These are phyloP conservation scores for Cydia fagiglandana DNA, from an alignment of 1,140 invertebrate genomes.

Conservation along the genomic window DNA sequence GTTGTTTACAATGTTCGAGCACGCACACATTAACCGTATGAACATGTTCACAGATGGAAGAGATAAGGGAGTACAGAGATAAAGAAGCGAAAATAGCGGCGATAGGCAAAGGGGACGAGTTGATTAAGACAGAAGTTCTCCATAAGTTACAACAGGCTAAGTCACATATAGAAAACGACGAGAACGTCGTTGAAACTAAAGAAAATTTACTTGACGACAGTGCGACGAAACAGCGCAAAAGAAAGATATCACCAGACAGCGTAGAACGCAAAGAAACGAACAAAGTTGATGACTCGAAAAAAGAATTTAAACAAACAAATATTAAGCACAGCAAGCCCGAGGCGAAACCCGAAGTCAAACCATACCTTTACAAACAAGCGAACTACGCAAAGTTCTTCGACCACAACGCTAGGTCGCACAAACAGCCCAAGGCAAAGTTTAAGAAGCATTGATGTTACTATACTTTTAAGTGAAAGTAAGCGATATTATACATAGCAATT, in stretches of 20 bases:
- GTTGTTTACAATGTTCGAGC: background rate
- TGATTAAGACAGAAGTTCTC: constrained; percentile 60
- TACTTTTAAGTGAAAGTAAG: constrained; percentile 47
- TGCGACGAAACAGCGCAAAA: constrained; percentile 44
- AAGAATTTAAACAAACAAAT: constrained; percentile 35
- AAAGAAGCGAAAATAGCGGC: constrained; percentile 63
- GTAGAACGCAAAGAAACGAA: constrained; percentile 35
- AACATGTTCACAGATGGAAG: constrained; percentile 51
- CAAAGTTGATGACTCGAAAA: constrained; percentile 34
- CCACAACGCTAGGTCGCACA: constrained; percentile 45
- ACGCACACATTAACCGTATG: background rate
- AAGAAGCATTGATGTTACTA: constrained; percentile 48
- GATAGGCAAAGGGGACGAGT: constrained; percentile 57
- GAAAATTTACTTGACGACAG: constrained; percentile 29
- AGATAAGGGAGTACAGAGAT: constrained; percentile 57
- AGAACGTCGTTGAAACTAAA: constrained; percentile 24
- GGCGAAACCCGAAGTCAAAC: constrained; percentile 40
- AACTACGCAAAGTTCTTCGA: constrained; percentile 60
- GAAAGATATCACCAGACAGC: constrained; percentile 53
- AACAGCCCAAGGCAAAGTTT: constrained; percentile 51
- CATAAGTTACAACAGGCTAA: constrained; percentile 52
- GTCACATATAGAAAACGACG: constrained; percentile 41
- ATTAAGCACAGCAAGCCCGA: constrained; percentile 36
- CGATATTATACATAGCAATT: constrained; percentile 24
- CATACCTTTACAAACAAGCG: constrained; percentile 52